These are phyloP conservation scores for Diabrotica undecimpunctata DNA, from an alignment of 1,140 invertebrate species.

Conservation along the genomic window DNA sequence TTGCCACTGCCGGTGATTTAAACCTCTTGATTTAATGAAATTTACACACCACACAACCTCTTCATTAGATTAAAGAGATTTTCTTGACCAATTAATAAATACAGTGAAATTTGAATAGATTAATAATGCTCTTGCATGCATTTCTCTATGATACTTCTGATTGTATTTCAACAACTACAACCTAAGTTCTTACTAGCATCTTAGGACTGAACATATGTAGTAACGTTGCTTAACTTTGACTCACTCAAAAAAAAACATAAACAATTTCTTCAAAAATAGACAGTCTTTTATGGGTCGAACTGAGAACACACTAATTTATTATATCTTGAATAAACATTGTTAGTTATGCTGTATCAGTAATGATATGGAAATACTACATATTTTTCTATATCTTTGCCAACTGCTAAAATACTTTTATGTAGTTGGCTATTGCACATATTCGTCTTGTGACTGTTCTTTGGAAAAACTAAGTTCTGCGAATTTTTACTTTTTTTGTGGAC, in stretches of 20 bases:
- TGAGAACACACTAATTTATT: no score
- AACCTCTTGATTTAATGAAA: background rate
- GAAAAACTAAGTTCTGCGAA: constrained; percentile 8
- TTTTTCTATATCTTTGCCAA: background rate
- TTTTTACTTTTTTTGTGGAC: background rate
- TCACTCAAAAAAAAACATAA: background rate
- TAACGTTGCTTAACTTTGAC: no score
- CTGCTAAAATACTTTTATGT: background rate
- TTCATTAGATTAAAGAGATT: background rate
- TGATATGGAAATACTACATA: background rate
- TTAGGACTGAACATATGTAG: background rate
- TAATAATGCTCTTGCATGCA: background rate
- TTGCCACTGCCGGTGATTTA: background rate
- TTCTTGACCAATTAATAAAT: background rate
- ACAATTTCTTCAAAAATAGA: background rate
- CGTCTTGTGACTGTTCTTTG: background rate
- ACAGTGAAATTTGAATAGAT: no score
- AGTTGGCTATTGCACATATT: background rate
- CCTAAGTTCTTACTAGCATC: background rate
- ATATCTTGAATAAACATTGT: background rate
- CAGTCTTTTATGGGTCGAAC: background rate
- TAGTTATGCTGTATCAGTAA: background rate
- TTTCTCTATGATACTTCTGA: background rate
- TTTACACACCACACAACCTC: background rate
- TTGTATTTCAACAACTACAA: background rate